Base-by-base conservation (phyloP, 2,797 vertebrate species). In the Tragelaphus eurycerus region DNA sequence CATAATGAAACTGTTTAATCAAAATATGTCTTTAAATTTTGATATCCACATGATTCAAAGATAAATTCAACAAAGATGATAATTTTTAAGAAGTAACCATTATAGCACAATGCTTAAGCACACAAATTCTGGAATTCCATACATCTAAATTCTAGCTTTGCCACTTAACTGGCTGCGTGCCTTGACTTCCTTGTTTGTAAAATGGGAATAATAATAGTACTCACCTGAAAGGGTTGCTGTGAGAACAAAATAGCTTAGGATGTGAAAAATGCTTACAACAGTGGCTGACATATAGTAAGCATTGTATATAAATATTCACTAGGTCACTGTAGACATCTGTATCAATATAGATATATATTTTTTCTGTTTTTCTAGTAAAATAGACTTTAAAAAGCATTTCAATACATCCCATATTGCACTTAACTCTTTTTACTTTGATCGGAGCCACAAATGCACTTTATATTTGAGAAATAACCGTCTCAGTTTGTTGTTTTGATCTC, bases 351-450 rank as follows among this genome's bases (percentile, higher is more conserved):
- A 29, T 83, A 25, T 46, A 31, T 54, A 19, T 34, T 4, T 74
- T 94, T 97, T 97, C 14, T 54, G 59, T 88, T 97, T 98, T 96
- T 85, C 55, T 43, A 79, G 48, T 48, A 85, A 21, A 96, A 27
- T 55, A 89, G 62, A 74, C 88, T 86, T 95, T 97, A 67, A 34
- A 95, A 93, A 97, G 93, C 74, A 93, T 97, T 98, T 96, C 88
- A 52, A 86, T 96, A 87, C 87, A 78, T 97, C 97, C 90, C 84
- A 57, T 85, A n/a, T 97, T 98, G 97, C 89, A 90, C 93, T 93
- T 82, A 98, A 97, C 64, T 97, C 94, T 76, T 86, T 98, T 98
- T 97, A 96, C 90, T 94, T 98, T 97, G 97, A 94, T 92, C 93
- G 87, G 83, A 97, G 92, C 85, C 92, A 95, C 62, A 98, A 85